Conservation (phyloP, 2,113 vertebrate species). For the Xiphorhynchus elegans region DNA sequence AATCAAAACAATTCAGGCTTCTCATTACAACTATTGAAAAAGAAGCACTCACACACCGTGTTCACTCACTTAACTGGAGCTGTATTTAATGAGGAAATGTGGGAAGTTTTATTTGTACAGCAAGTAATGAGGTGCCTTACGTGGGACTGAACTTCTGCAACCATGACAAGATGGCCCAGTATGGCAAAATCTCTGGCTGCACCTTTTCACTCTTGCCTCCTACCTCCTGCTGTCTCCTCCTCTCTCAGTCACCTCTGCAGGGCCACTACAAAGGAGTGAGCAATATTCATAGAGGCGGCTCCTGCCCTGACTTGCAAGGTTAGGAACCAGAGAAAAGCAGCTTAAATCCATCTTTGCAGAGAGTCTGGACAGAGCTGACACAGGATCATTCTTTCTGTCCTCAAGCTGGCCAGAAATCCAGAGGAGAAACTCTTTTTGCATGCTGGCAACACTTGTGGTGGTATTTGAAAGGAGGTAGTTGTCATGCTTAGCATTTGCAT, state of each 20-base stretch:
- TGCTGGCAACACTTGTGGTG: neutral
- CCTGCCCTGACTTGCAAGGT: neutral
- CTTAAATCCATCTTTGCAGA: neutral
- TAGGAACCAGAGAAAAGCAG: neutral
- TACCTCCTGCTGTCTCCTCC: neutral
- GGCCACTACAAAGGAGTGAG: neutral
- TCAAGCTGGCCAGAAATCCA: neutral
- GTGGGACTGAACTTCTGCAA: neutral
- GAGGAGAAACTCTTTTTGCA: neutral
- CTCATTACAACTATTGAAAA: slow-evolving; percentile 35
- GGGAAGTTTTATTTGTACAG: neutral
- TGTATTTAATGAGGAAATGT: neutral
- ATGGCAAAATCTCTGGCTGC: neutral
- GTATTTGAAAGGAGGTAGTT: neutral
- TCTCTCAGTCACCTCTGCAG: fast-evolving
- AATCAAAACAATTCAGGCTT: slow-evolving; percentile 37
- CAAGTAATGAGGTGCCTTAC: neutral
- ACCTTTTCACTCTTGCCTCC: neutral
- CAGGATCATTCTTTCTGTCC: neutral
- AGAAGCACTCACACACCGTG: neutral
- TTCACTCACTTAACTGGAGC: neutral
- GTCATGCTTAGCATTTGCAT: neutral
- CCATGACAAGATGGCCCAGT: neutral
- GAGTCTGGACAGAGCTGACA: neutral
- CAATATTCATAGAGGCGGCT: neutral